Evolutionary conservation across 1,140 invertebrate species (phyloP).

Genomic region (Dysdera silvatica): DNA sequence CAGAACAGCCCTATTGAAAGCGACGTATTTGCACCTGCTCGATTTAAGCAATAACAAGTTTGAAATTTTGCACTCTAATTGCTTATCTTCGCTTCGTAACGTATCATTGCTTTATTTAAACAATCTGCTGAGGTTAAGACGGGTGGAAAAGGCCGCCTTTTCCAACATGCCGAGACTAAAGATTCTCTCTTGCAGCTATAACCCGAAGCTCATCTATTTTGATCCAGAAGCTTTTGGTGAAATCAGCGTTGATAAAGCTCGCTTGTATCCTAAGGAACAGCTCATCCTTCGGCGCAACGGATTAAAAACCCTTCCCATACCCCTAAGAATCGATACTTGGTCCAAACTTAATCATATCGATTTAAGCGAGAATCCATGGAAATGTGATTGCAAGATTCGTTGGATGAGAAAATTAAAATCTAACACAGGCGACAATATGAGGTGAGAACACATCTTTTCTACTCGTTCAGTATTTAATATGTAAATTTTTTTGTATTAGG

Average conservation of each 20-base stretch:
- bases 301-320: slow-evolving; percentile 8
- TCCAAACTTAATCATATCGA: slow-evolving; percentile 6
- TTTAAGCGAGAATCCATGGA: slow-evolving; percentile 21
- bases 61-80: neutral
- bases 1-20: slow-evolving; percentile 6
- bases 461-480: too few relatives aligned
- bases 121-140: neutral
- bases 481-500: too few relatives aligned
- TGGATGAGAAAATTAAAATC: slow-evolving; percentile 5
- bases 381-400: slow-evolving; percentile 8
- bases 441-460: too few relatives aligned
- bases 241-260: too few relatives aligned
- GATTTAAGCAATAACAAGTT: slow-evolving; percentile 21
- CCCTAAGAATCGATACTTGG: slow-evolving; percentile 1
- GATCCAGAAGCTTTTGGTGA: slow-evolving; percentile 7
- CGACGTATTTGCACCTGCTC: neutral
- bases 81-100: neutral
- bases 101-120: slow-evolving; percentile 7
- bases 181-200: slow-evolving; percentile 9
- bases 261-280: slow-evolving; percentile 1
- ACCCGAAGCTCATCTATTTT: slow-evolving; percentile 6
- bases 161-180: neutral
- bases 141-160: slow-evolving; percentile 8
- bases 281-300: slow-evolving; percentile 7
- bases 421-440: too few relatives aligned